Percentiles rank a stretch among this genome's conserved stretches.
These are phyloP conservation scores for Clarias laeviceps DNA, from an alignment of 2,797 vertebrate genomes.

Conservation along the genomic window DNA sequence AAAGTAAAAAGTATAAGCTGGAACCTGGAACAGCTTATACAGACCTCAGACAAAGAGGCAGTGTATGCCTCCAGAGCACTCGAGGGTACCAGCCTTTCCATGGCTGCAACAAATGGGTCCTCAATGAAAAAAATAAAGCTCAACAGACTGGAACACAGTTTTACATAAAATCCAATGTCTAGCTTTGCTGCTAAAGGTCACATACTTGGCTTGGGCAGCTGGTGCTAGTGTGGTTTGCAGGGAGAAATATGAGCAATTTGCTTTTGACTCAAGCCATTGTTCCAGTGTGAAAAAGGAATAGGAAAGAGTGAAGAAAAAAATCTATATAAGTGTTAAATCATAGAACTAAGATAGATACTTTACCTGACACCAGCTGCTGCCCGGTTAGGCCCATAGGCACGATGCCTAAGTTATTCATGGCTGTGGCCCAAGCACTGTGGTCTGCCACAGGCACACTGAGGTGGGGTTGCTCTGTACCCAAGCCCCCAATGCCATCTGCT, in stretches of 20 bases:
- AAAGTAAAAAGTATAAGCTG: constrained; percentile 24
- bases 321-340: constrained; percentile 21
- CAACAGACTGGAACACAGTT: constrained; percentile 51
- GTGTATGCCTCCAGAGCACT: constrained; percentile 35
- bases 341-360: constrained; percentile 54
- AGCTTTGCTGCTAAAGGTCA: constrained; percentile 52
- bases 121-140: constrained; percentile 47
- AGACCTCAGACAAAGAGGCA: constrained; percentile 31
- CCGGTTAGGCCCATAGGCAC: constrained; percentile 87
- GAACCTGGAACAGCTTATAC: constrained; percentile 21
- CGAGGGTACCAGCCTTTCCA: constrained; percentile 39
- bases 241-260: constrained; percentile 33
- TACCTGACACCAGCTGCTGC: constrained; percentile 91
- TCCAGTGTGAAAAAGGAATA: background rate
- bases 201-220: constrained; percentile 47
- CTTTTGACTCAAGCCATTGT: constrained; percentile 28
- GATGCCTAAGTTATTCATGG: constrained; percentile 95
- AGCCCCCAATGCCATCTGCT: constrained; percentile 84
- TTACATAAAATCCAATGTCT: constrained; percentile 45
- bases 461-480: constrained; percentile 85
- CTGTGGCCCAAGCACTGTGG: constrained; percentile 88
- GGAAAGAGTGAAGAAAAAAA: constrained; percentile 15
- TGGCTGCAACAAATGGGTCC: constrained; percentile 40
- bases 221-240: constrained; percentile 23
- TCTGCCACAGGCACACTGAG: constrained; percentile 85